Conservation (phyloP, 37 sponge, comb jelly and placozoan genomes). For the Petrosia ficiformis region DNA sequence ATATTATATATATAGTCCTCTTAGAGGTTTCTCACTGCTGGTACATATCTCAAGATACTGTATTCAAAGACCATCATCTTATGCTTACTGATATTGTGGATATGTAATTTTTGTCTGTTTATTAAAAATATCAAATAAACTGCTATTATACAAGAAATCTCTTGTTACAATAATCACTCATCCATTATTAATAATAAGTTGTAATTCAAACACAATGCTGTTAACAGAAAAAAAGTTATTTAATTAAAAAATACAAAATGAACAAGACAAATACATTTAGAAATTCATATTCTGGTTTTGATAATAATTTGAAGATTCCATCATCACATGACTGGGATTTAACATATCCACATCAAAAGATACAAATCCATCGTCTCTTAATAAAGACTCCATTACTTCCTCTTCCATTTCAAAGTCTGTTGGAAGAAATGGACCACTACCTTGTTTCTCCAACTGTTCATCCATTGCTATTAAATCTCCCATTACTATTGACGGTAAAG, state of each 20-base stretch:
- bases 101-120: too few relatives aligned
- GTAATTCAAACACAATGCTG: too few relatives aligned
- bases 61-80: too few relatives aligned
- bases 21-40: too few relatives aligned
- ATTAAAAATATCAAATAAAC: too few relatives aligned
- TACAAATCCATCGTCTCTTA: constrained; percentile 27
- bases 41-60: too few relatives aligned
- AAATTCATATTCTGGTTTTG: not conserved
- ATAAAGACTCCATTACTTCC: constrained; percentile 42
- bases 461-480: constrained; percentile 7
- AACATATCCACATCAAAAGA: not conserved
- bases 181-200: too few relatives aligned
- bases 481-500: constrained; percentile 68
- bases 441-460: constrained; percentile 53
- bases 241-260: not conserved
- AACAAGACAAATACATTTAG: not conserved
- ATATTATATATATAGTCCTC: too few relatives aligned
- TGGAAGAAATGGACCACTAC: not conserved
- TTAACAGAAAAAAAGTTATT: not conserved
- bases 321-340: not conserved
- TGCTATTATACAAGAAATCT: too few relatives aligned
- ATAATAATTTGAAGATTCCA: not conserved
- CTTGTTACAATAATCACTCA: too few relatives aligned
- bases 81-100: too few relatives aligned
- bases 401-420: constrained; percentile 59